Evolutionary conservation across 1,140 invertebrate genomes (phyloP).

Genomic region (Mylabris phalerata): DNA sequence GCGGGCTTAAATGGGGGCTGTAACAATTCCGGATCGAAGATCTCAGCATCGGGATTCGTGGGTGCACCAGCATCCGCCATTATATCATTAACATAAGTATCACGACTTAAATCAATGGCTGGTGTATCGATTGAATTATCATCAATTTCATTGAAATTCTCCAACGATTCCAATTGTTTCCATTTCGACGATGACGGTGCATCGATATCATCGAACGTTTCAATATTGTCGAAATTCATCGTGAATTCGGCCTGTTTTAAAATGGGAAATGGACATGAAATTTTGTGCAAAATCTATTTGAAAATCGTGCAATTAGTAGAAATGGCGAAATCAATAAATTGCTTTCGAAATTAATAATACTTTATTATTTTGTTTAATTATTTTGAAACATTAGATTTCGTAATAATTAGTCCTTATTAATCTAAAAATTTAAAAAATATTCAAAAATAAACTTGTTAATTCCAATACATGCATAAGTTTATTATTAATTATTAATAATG

Average conservation of each 20-base stretch:
- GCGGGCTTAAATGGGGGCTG: not conserved
- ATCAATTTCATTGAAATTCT: slow-evolving; percentile 19
- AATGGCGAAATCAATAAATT: slow-evolving; percentile 4
- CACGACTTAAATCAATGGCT: slow-evolving; percentile 19
- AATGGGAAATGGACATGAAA: slow-evolving; percentile 25
- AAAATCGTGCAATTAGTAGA: not conserved
- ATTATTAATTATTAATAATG: slow-evolving; percentile 6
- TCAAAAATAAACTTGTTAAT: not conserved
- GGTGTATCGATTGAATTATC: slow-evolving; percentile 14
- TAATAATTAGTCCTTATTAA: too few relatives aligned
- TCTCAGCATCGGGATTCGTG: slow-evolving; percentile 28
- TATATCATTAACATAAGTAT: slow-evolving; percentile 30
- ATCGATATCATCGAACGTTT: slow-evolving; percentile 28
- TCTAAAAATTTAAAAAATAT: slow-evolving; percentile 7
- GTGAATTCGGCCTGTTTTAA: slow-evolving; percentile 3
- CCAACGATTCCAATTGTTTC: not conserved
- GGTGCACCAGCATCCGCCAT: slow-evolving; percentile 21
- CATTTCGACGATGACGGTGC: not conserved
- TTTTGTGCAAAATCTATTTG: slow-evolving; percentile 1
- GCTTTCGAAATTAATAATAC: slow-evolving; percentile 4
- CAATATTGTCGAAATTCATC: slow-evolving; percentile 20
- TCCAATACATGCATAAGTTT: not conserved
- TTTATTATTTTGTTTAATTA: slow-evolving; percentile 10
- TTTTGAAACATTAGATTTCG: slow-evolving; percentile 6
- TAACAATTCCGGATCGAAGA: not conserved